These are phyloP conservation scores for Anguilla japonica DNA, from an alignment of 2,113 vertebrate species.

Conservation along the genomic window DNA sequence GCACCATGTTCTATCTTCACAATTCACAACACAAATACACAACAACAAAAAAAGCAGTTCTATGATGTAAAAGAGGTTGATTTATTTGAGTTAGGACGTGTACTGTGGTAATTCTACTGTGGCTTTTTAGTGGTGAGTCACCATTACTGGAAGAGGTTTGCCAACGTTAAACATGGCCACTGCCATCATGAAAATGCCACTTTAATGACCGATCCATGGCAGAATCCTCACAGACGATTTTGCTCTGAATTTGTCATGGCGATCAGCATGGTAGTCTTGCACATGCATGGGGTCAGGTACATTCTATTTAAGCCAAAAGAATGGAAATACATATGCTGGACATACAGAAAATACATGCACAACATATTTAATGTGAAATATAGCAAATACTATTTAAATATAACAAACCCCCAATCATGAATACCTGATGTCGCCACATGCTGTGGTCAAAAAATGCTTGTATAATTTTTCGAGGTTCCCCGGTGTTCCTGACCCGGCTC, in stretches of 20 bases:
- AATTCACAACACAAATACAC: neutral
- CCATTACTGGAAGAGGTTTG: conserved; percentile 32
- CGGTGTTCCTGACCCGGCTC: too few species aligned
- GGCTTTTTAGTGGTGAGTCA: conserved; percentile 17
- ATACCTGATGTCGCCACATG: too few species aligned
- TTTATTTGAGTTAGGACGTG: conserved; percentile 29
- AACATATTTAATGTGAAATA: too few species aligned
- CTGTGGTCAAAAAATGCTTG: too few species aligned
- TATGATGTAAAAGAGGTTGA: conserved; percentile 28
- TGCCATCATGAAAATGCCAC: conserved; percentile 31
- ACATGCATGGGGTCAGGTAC: conserved; percentile 57
- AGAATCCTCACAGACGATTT: neutral
- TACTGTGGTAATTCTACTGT: conserved; percentile 7
- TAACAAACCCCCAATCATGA: too few species aligned
- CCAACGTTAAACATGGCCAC: conserved; percentile 47
- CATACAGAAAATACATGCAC: neutral
- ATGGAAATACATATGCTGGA: conserved; percentile 15
- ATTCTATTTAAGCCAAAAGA: conserved; percentile 46
- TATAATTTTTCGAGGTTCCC: too few species aligned
- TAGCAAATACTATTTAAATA: too few species aligned
- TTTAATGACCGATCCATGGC: neutral
- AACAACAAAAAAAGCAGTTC: conserved; percentile 16
- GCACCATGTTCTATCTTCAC: conserved; percentile 30
- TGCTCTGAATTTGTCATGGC: conserved; percentile 26
- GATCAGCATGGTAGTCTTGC: conserved; percentile 53